These are phyloP conservation scores for Cremastinae sp. DNA, from an alignment of 2,888 invertebrate species.

Conservation along the genomic window DNA sequence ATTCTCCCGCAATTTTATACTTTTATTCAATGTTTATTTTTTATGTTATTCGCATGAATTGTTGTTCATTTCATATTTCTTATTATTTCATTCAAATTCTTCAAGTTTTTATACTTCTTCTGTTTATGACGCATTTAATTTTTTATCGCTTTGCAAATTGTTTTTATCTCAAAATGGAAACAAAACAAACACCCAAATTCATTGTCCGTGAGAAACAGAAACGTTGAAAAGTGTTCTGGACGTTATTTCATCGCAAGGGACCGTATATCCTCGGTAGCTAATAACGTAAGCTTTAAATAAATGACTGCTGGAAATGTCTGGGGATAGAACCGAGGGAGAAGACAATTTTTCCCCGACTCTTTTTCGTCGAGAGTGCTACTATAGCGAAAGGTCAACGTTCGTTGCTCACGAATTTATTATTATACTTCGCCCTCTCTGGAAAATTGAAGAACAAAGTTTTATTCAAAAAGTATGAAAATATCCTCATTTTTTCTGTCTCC, in stretches of 20 bases:
- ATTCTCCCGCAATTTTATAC: no score
- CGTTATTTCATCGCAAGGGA: slow-evolving; percentile 14
- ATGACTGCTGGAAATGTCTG: slow-evolving; percentile 35
- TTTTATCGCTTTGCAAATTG: not conserved
- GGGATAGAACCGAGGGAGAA: slow-evolving; percentile 20
- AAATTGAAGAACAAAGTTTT: no score
- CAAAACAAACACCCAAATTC: slow-evolving; percentile 5
- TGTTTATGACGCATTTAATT: not conserved
- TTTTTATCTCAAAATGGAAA: not conserved
- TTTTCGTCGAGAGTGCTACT: slow-evolving; percentile 34
- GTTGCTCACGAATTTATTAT: no score
- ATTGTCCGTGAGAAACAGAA: slow-evolving; percentile 22
- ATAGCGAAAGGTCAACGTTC: slow-evolving; percentile 15
- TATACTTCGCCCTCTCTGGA: no score
- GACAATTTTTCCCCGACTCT: slow-evolving; percentile 38
- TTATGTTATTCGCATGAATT: no score
- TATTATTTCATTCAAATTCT: no score
- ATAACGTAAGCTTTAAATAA: slow-evolving; percentile 49
- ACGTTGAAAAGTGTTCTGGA: slow-evolving; percentile 5
- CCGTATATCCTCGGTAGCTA: slow-evolving; percentile 23
- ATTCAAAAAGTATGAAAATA: no score
- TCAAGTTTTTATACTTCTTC: no score
- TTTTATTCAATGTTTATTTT: no score
- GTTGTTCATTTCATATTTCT: no score
- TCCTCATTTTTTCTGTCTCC: no score